Evolutionary conservation across 2,797 vertebrate species (phyloP).

Genomic region (Manis pentadactyla): DNA sequence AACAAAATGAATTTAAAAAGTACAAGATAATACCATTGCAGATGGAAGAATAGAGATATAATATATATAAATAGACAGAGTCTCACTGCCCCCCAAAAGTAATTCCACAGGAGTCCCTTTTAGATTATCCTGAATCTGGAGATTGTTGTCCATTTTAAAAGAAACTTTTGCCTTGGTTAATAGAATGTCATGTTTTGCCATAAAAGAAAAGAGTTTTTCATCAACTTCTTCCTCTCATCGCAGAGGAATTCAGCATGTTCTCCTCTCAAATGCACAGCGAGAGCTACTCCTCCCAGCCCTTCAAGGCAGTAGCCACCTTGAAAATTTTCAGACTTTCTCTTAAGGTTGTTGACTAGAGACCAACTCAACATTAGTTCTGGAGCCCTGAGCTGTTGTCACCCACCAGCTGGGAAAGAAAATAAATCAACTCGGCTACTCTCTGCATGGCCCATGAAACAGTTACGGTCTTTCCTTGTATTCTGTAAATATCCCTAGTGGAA

Average conservation of each 20-base stretch:
- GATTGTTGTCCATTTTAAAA: background rate
- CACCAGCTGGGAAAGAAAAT: too few species aligned
- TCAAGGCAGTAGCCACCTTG: background rate
- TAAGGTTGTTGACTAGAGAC: too few species aligned
- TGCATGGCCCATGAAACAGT: too few species aligned
- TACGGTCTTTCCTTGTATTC: too few species aligned
- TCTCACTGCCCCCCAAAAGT: background rate
- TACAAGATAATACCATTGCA: background rate
- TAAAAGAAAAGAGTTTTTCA: background rate
- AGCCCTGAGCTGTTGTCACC: background rate
- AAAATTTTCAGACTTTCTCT: too few species aligned
- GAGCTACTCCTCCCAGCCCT: background rate
- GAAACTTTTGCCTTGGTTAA: background rate
- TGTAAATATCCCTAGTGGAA: too few species aligned
- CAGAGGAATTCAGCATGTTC: background rate
- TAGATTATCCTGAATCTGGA: background rate
- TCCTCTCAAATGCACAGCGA: background rate
- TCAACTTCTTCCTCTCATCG: background rate
- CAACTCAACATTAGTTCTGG: background rate
- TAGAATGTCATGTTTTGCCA: background rate
- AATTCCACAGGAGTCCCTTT: background rate
- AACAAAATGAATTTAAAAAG: background rate
- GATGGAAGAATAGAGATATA: background rate
- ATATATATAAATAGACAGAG: background rate
- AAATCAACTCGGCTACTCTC: too few species aligned